phyloP scores from a whole-genome alignment of 2,797 vertebrate species.

The Gastrophryne carolinensis region DNA sequence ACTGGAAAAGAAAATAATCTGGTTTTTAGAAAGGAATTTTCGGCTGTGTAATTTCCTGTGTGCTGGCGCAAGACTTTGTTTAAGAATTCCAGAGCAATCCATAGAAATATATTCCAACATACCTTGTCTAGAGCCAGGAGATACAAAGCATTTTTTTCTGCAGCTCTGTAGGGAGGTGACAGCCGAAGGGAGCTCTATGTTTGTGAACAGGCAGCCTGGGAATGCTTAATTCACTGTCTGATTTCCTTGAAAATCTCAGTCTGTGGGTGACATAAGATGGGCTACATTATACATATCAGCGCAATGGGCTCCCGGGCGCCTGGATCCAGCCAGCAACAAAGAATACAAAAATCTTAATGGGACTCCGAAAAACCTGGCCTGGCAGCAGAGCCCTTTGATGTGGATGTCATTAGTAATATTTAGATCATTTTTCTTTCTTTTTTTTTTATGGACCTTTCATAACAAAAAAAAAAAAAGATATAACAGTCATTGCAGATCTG shows the following conservation, averaged over 20 bases:
- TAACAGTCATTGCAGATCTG: background rate
- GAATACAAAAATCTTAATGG: conserved; percentile 24
- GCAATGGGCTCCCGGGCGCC: conserved; percentile 15
- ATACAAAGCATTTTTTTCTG: conserved; percentile 25
- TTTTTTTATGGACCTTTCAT: background rate
- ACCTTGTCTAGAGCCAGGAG: conserved; percentile 13
- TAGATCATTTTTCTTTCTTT: background rate
- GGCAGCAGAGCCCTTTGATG: background rate
- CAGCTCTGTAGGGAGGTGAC: conserved; percentile 26
- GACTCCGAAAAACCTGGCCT: background rate
- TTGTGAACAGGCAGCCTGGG: conserved; percentile 28
- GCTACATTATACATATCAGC: conserved; percentile 34
- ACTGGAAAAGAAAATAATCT: background rate
- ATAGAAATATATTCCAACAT: conserved; percentile 34
- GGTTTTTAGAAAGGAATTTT: background rate
- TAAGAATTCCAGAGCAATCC: conserved; percentile 23
- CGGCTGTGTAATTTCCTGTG: conserved; percentile 24
- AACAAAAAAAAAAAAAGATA: background rate
- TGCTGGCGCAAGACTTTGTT: conserved; percentile 21
- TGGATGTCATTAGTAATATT: background rate
- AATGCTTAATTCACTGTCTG: conserved; percentile 35
- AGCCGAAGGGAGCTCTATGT: conserved; percentile 33
- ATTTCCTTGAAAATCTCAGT: conserved; percentile 34
- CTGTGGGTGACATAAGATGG: conserved; percentile 36
- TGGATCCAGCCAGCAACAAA: background rate